phyloP scores from a whole-genome alignment of 2,113 vertebrate genomes.

The Sinocyclocheilus rhinocerous region DNA sequence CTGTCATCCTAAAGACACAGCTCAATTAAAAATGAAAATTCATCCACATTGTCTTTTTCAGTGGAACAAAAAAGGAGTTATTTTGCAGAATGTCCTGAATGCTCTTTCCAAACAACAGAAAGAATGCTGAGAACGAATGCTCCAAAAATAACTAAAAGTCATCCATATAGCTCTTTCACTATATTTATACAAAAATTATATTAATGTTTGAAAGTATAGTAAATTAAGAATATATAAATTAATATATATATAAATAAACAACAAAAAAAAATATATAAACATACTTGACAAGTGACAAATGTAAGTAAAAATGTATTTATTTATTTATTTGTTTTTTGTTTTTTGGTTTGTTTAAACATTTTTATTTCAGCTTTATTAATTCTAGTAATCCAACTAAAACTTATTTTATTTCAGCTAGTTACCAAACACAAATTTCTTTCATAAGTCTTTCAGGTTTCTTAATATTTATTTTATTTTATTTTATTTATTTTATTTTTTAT shows the following conservation, averaged over 20 bases:
- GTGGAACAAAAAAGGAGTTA: not conserved
- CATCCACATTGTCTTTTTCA: not conserved
- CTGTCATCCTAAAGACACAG: not conserved
- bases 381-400: not conserved
- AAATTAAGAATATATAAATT: not conserved
- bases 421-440: not conserved
- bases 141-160: not conserved
- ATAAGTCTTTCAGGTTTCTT: too few species aligned
- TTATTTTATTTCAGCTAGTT: not conserved
- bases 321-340: too few species aligned
- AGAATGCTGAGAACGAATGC: not conserved
- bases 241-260: too few species aligned
- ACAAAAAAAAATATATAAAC: too few species aligned
- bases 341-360: not conserved
- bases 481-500: too few species aligned
- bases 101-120: too few species aligned
- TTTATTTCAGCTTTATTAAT: not conserved
- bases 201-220: too few species aligned
- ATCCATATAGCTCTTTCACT: too few species aligned
- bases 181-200: too few species aligned
- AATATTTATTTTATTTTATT: too few species aligned
- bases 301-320: too few species aligned
- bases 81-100: not conserved
- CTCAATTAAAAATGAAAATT: not conserved
- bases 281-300: too few species aligned